These are phyloP conservation scores for Dinothrombium tinctorium DNA, from an alignment of 1,140 invertebrate genomes.

Conservation along the genomic window DNA sequence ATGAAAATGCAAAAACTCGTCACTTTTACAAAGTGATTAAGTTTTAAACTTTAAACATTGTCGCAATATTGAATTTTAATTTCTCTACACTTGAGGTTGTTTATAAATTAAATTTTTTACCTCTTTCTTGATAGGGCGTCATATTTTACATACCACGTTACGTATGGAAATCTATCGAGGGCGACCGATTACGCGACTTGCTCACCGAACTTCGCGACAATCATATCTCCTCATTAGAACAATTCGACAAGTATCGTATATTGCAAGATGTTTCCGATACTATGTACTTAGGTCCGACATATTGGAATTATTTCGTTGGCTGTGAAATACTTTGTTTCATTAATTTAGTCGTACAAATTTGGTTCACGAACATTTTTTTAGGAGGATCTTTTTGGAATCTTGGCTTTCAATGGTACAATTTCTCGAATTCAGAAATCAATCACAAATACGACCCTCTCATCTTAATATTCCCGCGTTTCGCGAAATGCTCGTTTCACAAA, in stretches of 20 bases:
- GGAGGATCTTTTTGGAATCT: slow-evolving; percentile 29
- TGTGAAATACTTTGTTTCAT: slow-evolving; percentile 18
- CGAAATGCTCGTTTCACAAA: slow-evolving; percentile 79
- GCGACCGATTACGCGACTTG: slow-evolving; percentile 28
- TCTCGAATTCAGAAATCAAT: slow-evolving; percentile 51
- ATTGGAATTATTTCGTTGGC: slow-evolving; percentile 52
- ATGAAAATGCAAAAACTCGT: no score
- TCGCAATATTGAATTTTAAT: no score
- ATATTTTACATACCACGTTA: slow-evolving; percentile 23
- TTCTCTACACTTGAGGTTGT: slow-evolving; percentile 5
- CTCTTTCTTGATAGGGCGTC: slow-evolving; percentile 56
- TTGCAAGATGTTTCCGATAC: slow-evolving; percentile 1
- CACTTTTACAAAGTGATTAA: no score
- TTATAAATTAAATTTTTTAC: neutral
- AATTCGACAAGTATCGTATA: neutral
- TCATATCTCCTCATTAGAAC: slow-evolving; percentile 8
- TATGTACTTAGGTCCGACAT: slow-evolving; percentile 18
- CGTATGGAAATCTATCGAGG: slow-evolving; percentile 33
- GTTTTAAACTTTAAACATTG: no score
- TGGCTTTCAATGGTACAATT: slow-evolving; percentile 40
- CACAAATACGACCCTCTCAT: slow-evolving; percentile 28
- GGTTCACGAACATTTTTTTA: slow-evolving; percentile 21
- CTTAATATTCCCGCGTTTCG: slow-evolving; percentile 55
- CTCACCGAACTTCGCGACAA: slow-evolving; percentile 25
- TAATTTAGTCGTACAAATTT: slow-evolving; percentile 20